Conservation (phyloP, 2,888 invertebrate species). For the Calliphora vomitoria region DNA sequence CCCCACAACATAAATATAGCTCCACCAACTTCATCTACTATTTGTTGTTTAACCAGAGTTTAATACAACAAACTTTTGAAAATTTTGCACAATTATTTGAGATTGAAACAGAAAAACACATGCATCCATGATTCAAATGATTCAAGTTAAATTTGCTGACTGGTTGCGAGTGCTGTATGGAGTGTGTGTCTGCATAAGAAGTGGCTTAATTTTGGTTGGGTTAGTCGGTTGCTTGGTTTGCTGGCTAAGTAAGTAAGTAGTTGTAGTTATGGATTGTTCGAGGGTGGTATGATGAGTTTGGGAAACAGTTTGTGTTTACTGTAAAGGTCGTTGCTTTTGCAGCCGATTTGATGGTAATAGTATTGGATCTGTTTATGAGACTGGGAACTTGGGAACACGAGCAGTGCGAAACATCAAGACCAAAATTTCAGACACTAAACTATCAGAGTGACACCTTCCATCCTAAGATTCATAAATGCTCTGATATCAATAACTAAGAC, state of each 20-base stretch:
- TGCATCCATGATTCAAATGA: slow-evolving; percentile 1
- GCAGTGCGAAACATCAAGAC: too few relatives aligned
- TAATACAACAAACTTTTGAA: neutral
- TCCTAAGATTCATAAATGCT: too few relatives aligned
- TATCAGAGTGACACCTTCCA: too few relatives aligned
- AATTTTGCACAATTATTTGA: slow-evolving; percentile 5
- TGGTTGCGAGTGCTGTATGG: neutral
- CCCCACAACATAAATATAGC: too few relatives aligned
- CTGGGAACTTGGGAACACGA: too few relatives aligned
- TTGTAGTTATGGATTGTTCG: neutral
- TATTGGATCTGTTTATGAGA: too few relatives aligned
- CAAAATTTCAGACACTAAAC: too few relatives aligned
- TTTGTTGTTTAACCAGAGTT: slow-evolving; percentile 11
- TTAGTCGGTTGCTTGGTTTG: slow-evolving; percentile 21
- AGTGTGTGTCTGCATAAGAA: neutral
- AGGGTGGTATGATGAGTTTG: neutral
- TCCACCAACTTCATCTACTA: neutral
- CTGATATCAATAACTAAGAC: too few relatives aligned
- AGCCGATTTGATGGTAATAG: too few relatives aligned
- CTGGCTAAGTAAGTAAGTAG: slow-evolving; percentile 7
- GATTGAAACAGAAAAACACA: slow-evolving; percentile 16
- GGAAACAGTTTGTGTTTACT: neutral
- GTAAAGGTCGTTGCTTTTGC: too few relatives aligned
- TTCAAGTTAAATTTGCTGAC: neutral
- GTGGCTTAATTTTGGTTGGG: slow-evolving; percentile 42